phyloP scores from a whole-genome alignment of 2,888 invertebrate species.

The Catocala sponsa region DNA sequence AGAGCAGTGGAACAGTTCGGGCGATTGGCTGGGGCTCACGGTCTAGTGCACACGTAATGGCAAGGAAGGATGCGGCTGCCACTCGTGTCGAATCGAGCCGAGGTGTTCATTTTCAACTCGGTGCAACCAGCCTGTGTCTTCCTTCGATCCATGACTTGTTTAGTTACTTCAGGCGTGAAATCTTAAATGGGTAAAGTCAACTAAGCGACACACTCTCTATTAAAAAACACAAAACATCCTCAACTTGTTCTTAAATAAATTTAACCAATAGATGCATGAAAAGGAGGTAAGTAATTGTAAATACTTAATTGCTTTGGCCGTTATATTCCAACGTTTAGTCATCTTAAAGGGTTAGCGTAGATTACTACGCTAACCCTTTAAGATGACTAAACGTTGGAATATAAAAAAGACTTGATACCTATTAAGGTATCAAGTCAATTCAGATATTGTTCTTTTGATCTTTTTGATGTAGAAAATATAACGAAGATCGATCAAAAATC shows the following conservation, averaged over 20 bases:
- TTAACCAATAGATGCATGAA: slow-evolving; percentile 27
- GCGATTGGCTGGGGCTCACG: slow-evolving; percentile 54
- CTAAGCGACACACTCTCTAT: slow-evolving; percentile 35
- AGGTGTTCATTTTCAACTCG: slow-evolving; percentile 71
- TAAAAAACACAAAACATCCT: slow-evolving; percentile 36
- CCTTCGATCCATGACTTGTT: slow-evolving; percentile 61
- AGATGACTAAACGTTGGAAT: no score
- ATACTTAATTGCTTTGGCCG: slow-evolving; percentile 1
- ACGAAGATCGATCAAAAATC: no score
- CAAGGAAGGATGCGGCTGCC: slow-evolving; percentile 70
- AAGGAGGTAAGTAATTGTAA: slow-evolving; percentile 36
- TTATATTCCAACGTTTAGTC: not conserved
- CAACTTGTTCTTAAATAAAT: slow-evolving; percentile 35
- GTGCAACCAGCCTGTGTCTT: slow-evolving; percentile 35
- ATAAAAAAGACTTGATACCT: no score
- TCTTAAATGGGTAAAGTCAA: slow-evolving; percentile 61
- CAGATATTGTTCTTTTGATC: no score
- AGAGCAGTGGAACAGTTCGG: slow-evolving; percentile 53
- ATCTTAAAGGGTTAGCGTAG: no score
- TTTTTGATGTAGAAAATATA: no score
- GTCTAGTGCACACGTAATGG: slow-evolving; percentile 61
- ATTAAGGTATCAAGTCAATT: no score
- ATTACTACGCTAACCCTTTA: no score
- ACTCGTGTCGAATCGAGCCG: slow-evolving; percentile 74
- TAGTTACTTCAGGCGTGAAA: slow-evolving; percentile 71